These are phyloP conservation scores for Pristionchus exspectatus DNA, from an alignment of 2,888 invertebrate genomes.

Conservation along the genomic window DNA sequence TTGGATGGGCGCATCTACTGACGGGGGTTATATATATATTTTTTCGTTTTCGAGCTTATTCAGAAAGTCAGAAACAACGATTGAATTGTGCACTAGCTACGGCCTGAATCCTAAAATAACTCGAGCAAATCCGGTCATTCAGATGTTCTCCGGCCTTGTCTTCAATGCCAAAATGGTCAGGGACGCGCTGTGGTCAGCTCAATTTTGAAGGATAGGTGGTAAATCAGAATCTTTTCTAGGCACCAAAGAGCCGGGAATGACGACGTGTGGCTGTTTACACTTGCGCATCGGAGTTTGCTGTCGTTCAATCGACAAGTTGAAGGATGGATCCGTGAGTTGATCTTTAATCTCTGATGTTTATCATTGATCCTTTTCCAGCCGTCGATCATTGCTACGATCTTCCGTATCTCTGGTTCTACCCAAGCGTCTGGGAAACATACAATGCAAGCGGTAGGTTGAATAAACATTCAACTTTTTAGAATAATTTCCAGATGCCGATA, in stretches of 20 bases:
- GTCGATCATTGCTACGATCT: background rate
- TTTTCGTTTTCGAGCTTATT: too few relatives aligned
- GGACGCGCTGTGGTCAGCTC: background rate
- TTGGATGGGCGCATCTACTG: constrained; percentile 4
- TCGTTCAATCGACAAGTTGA: background rate
- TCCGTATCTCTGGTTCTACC: constrained; percentile 38
- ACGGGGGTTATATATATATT: background rate
- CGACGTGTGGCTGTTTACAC: background rate
- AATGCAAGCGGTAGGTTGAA: background rate
- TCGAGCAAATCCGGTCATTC: background rate
- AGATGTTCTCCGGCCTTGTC: background rate
- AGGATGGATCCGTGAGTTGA: constrained; percentile 33
- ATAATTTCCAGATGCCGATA: background rate
- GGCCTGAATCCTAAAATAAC: too few relatives aligned
- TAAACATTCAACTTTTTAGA: too few relatives aligned
- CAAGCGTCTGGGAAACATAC: background rate
- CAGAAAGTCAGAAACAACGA: too few relatives aligned
- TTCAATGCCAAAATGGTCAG: background rate
- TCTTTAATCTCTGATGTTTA: background rate
- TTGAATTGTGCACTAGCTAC: too few relatives aligned
- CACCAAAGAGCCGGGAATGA: background rate
- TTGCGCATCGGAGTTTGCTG: background rate
- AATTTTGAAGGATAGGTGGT: too few relatives aligned
- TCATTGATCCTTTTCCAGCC: background rate
- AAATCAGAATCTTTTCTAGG: too few relatives aligned